Conservation (phyloP, 2,888 invertebrate species). For the Bhutanitis thaidina region DNA sequence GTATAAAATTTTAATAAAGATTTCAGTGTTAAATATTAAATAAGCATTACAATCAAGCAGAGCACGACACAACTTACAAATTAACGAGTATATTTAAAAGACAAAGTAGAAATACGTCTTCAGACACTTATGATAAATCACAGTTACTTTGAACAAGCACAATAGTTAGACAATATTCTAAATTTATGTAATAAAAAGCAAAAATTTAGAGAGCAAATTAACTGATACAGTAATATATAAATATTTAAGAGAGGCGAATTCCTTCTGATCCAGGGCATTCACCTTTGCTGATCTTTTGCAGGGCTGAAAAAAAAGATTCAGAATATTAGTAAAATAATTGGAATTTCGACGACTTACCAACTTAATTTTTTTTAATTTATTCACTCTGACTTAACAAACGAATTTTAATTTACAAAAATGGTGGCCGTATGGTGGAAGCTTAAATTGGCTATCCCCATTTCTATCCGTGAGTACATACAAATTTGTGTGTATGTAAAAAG, state of each 20-base stretch:
- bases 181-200: too few species aligned
- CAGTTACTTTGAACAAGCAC: conserved; percentile 44
- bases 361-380: background rate
- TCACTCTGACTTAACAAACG: too few species aligned
- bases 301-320: conserved; percentile 66
- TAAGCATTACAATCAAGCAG: background rate
- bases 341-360: too few species aligned
- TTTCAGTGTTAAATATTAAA: background rate
- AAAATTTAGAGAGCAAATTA: background rate
- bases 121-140: conserved; percentile 33
- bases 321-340: conserved; percentile 21
- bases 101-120: background rate
- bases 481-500: too few species aligned
- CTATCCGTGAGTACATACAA: too few species aligned
- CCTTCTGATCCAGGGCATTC: conserved; percentile 82
- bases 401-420: too few species aligned
- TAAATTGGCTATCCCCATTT: too few species aligned
- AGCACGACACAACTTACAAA: background rate
- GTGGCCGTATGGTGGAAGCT: too few species aligned
- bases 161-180: conserved; percentile 12
- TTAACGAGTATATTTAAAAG: background rate
- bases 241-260: conserved; percentile 79
- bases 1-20: conserved; percentile 1
- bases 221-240: background rate
- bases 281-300: conserved; percentile 80